phyloP scores from a whole-genome alignment of 1,140 invertebrate genomes.

The Drosophila yakuba region DNA sequence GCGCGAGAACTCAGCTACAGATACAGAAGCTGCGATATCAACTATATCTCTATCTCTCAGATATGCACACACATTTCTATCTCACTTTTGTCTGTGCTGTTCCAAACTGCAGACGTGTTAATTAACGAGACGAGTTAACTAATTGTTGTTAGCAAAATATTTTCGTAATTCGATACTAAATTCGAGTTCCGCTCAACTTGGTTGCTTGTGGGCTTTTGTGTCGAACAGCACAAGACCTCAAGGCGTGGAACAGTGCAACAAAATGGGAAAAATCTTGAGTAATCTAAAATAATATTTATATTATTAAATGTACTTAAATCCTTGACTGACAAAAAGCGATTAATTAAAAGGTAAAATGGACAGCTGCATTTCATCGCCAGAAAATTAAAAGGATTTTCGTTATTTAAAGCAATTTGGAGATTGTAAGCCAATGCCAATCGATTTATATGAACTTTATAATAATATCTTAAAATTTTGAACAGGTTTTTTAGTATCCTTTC shows the following conservation, averaged over 20 bases:
- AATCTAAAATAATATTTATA: no score
- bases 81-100: slow-evolving; percentile 47
- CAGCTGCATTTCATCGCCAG: no score
- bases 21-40: slow-evolving; percentile 14
- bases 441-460: no score
- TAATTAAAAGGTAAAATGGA: no score
- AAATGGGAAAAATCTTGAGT: background rate
- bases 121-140: slow-evolving; percentile 84
- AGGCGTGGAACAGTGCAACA: slow-evolving; percentile 41
- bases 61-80: slow-evolving; percentile 11
- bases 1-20: slow-evolving; percentile 6
- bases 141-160: slow-evolving; percentile 85
- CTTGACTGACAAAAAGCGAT: background rate
- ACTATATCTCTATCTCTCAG: background rate
- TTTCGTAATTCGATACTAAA: slow-evolving; percentile 84
- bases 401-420: no score
- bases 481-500: no score
- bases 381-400: no score
- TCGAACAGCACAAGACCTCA: slow-evolving; percentile 22
- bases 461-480: no score
- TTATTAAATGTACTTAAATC: background rate
- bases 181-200: slow-evolving; percentile 82
- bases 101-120: slow-evolving; percentile 82
- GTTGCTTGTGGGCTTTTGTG: slow-evolving; percentile 78
- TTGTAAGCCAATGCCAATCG: no score